Evolutionary conservation across 2,888 invertebrate species (phyloP).

Genomic region (Subacronicta megacephala): DNA sequence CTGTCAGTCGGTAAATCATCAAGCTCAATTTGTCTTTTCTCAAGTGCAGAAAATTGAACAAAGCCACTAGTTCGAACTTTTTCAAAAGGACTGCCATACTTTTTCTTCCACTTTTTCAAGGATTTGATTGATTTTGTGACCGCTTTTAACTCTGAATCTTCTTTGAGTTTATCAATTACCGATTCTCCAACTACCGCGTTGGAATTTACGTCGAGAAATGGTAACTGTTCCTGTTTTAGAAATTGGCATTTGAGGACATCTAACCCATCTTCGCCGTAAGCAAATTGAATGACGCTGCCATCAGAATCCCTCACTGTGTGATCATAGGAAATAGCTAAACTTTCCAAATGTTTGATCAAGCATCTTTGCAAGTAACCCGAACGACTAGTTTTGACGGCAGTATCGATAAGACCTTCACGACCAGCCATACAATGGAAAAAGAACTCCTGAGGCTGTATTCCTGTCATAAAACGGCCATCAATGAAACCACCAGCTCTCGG

Average conservation of each 20-base stretch:
- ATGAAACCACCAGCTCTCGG: constrained; percentile 99
- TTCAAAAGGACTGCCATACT: constrained; percentile 80
- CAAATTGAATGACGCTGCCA: constrained; percentile 97
- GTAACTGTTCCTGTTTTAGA: constrained; percentile 93
- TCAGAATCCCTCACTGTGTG: constrained; percentile 98
- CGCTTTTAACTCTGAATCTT: constrained; percentile 83
- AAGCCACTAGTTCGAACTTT: constrained; percentile 89
- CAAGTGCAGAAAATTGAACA: constrained; percentile 88
- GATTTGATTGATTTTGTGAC: constrained; percentile 90
- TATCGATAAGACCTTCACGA: constrained; percentile 99
- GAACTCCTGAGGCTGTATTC: constrained; percentile 99
- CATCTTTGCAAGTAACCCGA: constrained; percentile 99
- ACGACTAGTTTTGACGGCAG: constrained; percentile 99
- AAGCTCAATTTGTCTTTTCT: constrained; percentile 82
- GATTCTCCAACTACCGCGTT: constrained; percentile 90
- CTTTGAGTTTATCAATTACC: constrained; percentile 89
- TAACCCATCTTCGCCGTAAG: constrained; percentile 98
- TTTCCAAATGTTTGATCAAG: constrained; percentile 99
- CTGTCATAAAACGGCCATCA: constrained; percentile 98
- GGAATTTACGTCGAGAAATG: constrained; percentile 95
- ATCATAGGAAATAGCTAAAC: constrained; percentile 97
- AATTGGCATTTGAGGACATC: constrained; percentile 97
- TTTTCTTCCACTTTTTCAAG: constrained; percentile 91
- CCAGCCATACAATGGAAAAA: constrained; percentile 99
- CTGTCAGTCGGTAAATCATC: constrained; percentile 82